Conservation (phyloP, 2,888 invertebrate genomes). For the Syrphus vitripennis region DNA sequence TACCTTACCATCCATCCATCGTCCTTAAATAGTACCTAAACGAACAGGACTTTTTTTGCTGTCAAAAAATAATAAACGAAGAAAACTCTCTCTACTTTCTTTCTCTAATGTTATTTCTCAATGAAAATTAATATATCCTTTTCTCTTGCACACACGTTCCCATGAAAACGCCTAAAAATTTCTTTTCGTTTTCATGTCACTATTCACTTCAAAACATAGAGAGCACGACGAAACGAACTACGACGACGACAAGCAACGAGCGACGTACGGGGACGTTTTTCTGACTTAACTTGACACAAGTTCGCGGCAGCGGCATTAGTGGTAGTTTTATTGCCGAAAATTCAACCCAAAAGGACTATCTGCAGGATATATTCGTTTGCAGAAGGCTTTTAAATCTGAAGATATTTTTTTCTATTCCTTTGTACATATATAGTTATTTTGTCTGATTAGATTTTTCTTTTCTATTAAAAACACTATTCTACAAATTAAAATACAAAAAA, state of each 20-base stretch:
- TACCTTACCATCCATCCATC: neutral
- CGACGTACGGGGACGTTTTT: conserved; percentile 46
- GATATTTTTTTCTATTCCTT: conserved; percentile 33
- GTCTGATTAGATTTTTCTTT: conserved; percentile 27
- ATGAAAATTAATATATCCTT: conserved; percentile 31
- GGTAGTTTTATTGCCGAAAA: conserved; percentile 60
- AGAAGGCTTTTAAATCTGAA: conserved; percentile 30
- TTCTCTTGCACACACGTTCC: conserved; percentile 44
- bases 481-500: neutral
- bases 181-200: conserved; percentile 50
- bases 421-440: conserved; percentile 41
- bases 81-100: neutral
- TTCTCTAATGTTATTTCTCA: conserved; percentile 9
- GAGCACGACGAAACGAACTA: neutral
- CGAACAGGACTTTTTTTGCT: conserved; percentile 17
- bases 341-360: conserved; percentile 51
- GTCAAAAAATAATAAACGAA: conserved; percentile 17
- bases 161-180: conserved; percentile 66
- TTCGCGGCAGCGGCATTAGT: conserved; percentile 38
- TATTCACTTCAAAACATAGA: conserved; percentile 57
- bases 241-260: neutral
- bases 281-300: conserved; percentile 61
- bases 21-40: neutral
- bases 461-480: conserved; percentile 7
- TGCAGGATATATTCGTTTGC: conserved; percentile 52